A percentile compares a stretch with the other conserved stretches of the same genome.
Evolutionary conservation across 2,113 vertebrate species (phyloP).

Genomic region (Picathartes gymnocephalus): DNA sequence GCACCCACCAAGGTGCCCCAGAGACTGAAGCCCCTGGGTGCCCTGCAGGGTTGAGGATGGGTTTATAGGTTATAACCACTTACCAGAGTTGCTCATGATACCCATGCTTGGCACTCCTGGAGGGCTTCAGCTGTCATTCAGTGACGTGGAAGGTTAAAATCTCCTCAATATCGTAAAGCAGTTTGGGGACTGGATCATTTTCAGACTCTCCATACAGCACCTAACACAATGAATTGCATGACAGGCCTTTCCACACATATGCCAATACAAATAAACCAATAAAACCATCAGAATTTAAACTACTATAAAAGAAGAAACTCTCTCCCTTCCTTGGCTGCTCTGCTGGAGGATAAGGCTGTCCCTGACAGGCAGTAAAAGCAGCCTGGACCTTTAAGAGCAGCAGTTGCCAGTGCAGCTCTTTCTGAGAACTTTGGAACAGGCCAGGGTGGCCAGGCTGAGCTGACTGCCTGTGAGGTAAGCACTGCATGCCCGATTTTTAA

Average conservation of each 20-base stretch:
- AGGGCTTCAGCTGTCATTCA: background rate
- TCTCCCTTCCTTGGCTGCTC: background rate
- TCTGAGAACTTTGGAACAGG: background rate
- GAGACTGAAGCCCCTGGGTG: background rate
- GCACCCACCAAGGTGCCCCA: background rate
- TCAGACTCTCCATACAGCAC: background rate
- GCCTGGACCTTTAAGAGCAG: slow-evolving; percentile 48
- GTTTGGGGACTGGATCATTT: background rate
- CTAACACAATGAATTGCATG: background rate
- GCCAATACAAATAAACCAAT: background rate
- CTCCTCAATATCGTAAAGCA: background rate
- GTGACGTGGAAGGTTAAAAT: background rate
- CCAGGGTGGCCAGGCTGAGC: background rate
- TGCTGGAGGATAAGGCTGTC: background rate
- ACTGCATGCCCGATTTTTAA: background rate
- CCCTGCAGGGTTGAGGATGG: background rate
- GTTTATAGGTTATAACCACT: background rate
- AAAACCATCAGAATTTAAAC: background rate
- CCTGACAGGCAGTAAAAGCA: background rate
- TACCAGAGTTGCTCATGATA: background rate
- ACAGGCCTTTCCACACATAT: background rate
- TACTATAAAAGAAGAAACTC: background rate
- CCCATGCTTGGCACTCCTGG: background rate
- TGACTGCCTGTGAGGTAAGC: background rate
- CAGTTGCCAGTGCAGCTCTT: background rate